A percentile compares a stretch with the other conserved stretches of the same genome.
These are phyloP conservation scores for Columba livia DNA, from an alignment of 2,113 vertebrate genomes.

Conservation along the genomic window DNA sequence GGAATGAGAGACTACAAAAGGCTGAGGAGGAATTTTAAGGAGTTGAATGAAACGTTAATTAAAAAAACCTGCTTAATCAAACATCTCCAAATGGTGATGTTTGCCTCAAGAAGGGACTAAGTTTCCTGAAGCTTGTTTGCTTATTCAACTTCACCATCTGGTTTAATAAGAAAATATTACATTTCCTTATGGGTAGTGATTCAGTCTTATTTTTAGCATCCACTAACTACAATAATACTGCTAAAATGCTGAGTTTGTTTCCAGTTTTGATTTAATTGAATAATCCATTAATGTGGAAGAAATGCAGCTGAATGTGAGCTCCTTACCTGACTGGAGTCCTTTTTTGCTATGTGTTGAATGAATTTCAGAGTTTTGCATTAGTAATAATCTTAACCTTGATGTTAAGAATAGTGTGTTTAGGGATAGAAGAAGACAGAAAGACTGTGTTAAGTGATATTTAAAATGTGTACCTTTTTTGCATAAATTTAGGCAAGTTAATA, in stretches of 20 bases:
- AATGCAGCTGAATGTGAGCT: background rate
- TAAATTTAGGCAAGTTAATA: conserved; percentile 18
- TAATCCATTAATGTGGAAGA: background rate
- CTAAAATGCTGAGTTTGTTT: background rate
- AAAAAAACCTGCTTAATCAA: background rate
- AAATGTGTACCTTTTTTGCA: background rate
- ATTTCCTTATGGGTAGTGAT: background rate
- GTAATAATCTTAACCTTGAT: background rate
- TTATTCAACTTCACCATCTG: conserved; percentile 11
- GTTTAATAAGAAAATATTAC: background rate
- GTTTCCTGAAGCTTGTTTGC: background rate
- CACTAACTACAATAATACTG: background rate
- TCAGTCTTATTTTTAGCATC: background rate
- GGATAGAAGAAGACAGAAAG: background rate
- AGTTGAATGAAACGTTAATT: background rate
- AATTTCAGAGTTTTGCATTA: background rate
- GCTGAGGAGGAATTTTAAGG: background rate
- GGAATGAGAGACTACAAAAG: background rate
- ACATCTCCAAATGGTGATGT: background rate
- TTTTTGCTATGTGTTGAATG: background rate
- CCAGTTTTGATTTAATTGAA: background rate
- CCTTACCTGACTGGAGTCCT: background rate
- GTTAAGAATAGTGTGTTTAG: background rate
- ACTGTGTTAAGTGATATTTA: background rate
- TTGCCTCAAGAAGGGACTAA: background rate